Evolutionary conservation across 2,888 invertebrate genomes (phyloP).

Genomic region (Polydrusus tereticollis): DNA sequence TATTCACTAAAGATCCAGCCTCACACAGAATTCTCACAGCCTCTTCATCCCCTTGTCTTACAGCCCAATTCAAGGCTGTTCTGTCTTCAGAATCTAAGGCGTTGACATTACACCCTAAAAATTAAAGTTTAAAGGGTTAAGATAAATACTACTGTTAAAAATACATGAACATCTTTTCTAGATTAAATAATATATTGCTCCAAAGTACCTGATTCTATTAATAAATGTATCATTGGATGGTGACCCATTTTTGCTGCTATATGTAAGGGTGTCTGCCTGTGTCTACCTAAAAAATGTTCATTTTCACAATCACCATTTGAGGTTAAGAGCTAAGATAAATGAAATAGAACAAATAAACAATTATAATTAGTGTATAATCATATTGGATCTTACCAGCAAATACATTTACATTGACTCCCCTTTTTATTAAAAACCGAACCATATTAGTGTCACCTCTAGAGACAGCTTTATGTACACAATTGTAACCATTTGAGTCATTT

Average conservation of each 20-base stretch:
- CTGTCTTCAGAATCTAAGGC: constrained; percentile 67
- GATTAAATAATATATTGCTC: too few relatives aligned
- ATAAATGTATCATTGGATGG: constrained; percentile 67
- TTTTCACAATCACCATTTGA: too few relatives aligned
- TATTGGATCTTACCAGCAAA: constrained; percentile 60
- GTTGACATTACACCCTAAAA: constrained; percentile 74
- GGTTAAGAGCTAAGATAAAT: too few relatives aligned
- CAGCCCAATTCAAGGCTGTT: constrained; percentile 68
- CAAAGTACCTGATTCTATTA: constrained; percentile 62
- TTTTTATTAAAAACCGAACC: constrained; percentile 62
- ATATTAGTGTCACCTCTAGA: constrained; percentile 72
- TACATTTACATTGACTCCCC: constrained; percentile 62
- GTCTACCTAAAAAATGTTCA: constrained; percentile 52
- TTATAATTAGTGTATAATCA: too few relatives aligned
- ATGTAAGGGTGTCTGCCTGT: constrained; percentile 66
- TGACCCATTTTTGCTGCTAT: constrained; percentile 61
- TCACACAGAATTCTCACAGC: constrained; percentile 69
- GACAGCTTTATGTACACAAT: constrained; percentile 78
- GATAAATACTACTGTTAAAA: too few relatives aligned
- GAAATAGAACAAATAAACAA: background rate
- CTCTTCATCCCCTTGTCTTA: constrained; percentile 64
- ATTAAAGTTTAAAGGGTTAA: too few relatives aligned
- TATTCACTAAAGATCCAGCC: constrained; percentile 75
- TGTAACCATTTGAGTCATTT: constrained; percentile 75
- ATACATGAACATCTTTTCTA: too few relatives aligned